Conservation (phyloP, 2,888 invertebrate genomes). For the Macaria liturata region DNA sequence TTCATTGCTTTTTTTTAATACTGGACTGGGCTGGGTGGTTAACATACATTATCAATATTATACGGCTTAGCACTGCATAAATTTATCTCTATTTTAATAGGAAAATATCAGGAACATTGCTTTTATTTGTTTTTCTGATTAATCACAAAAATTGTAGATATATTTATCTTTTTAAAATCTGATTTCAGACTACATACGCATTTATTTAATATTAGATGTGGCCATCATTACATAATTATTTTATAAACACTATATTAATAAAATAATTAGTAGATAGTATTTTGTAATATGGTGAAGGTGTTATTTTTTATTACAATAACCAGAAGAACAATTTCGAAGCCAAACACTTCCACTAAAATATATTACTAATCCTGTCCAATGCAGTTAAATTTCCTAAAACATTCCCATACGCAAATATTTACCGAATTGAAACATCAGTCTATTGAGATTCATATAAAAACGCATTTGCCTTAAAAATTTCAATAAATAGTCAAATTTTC, state of each 20-base stretch:
- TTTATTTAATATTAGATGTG: no score
- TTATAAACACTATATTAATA: no score
- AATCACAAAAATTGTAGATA: constrained; percentile 1
- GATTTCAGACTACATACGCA: no score
- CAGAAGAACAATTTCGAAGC: no score
- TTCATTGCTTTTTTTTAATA: constrained; percentile 52
- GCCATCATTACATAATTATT: no score
- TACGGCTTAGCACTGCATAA: constrained; percentile 5
- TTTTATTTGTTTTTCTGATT: constrained; percentile 3
- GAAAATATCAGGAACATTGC: constrained; percentile 29
- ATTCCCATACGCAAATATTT: constrained; percentile 28
- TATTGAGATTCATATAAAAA: constrained; percentile 36
- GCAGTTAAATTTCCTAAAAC: not conserved
- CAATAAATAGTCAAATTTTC: constrained; percentile 26
- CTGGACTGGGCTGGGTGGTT: constrained; percentile 66
- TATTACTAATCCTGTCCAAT: no score
- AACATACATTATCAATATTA: constrained; percentile 37
- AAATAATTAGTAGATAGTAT: no score
- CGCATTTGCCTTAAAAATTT: constrained; percentile 19
- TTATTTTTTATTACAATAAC: no score
- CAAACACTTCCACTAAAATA: no score
- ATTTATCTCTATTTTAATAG: not conserved
- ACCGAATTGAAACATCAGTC: constrained; percentile 33
- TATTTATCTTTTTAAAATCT: no score
- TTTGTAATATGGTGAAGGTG: no score